Conservation (phyloP, 2,888 invertebrate species). For the Byasa hedistus region DNA sequence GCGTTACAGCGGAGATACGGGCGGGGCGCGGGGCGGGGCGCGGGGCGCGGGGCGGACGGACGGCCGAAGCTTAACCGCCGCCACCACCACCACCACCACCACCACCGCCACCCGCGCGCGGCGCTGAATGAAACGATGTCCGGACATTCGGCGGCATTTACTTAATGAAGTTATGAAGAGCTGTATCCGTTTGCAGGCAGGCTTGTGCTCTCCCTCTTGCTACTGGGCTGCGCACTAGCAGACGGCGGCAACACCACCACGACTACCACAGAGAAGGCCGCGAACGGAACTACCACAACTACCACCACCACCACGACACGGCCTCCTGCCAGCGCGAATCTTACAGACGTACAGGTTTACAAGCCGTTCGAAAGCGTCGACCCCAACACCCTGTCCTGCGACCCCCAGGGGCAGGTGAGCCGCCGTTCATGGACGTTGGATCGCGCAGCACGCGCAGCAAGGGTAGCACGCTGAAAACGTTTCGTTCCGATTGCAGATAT, state of each 20-base stretch:
- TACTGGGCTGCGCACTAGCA: constrained; percentile 37
- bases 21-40: too few species aligned
- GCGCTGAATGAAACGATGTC: too few species aligned
- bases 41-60: too few species aligned
- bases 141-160: too few species aligned
- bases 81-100: too few species aligned
- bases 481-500: constrained; percentile 42
- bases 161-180: too few species aligned
- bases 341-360: not conserved
- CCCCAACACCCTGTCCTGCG: constrained; percentile 61
- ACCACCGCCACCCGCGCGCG: too few species aligned
- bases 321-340: not conserved
- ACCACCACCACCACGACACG: constrained; percentile 2
- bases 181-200: constrained; percentile 39
- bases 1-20: too few species aligned
- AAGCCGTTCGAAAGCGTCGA: constrained; percentile 47
- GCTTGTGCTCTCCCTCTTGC: constrained; percentile 39
- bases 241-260: constrained; percentile 27
- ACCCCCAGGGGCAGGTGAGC: constrained; percentile 57
- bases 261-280: constrained; percentile 7
- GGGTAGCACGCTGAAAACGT: too few species aligned
- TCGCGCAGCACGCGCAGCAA: not conserved
- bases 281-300: not conserved
- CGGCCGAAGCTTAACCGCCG: too few species aligned
- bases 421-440: not conserved